These are phyloP conservation scores for Nycteola revayana DNA, from an alignment of 2,888 invertebrate genomes.

Conservation along the genomic window DNA sequence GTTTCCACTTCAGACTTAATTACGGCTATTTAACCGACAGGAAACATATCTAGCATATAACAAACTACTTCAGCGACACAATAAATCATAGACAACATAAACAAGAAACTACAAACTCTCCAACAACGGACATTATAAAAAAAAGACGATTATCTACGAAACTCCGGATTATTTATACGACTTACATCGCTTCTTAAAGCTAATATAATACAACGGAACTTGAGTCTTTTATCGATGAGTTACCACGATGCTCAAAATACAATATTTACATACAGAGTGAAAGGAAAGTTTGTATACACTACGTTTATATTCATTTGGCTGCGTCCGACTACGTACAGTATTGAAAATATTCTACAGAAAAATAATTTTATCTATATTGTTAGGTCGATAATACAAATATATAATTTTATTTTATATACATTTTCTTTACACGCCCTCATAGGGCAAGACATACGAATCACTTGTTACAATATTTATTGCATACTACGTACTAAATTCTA, in stretches of 20 bases:
- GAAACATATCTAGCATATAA: no score
- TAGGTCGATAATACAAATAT: neutral
- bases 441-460: neutral
- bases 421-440: neutral
- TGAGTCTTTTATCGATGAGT: slow-evolving; percentile 33
- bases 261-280: slow-evolving; percentile 10
- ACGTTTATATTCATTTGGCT: slow-evolving; percentile 1
- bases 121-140: slow-evolving; percentile 17
- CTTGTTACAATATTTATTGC: slow-evolving; percentile 2
- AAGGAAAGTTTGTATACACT: slow-evolving; percentile 22
- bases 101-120: no score
- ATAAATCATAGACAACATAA: no score
- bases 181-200: slow-evolving; percentile 37
- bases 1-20: no score
- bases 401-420: slow-evolving; percentile 16
- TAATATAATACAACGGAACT: slow-evolving; percentile 51
- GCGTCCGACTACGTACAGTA: slow-evolving; percentile 1
- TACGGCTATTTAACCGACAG: no score
- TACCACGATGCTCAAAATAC: slow-evolving; percentile 17
- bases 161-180: slow-evolving; percentile 62
- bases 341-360: slow-evolving; percentile 5
- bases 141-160: slow-evolving; percentile 45
- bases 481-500: slow-evolving; percentile 6
- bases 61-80: no score
- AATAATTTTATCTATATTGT: slow-evolving; percentile 1